A percentile compares a stretch with the other conserved stretches of the same genome.
Conservation (phyloP, 2,888 invertebrate species). For the Cryptus viduatorius region DNA sequence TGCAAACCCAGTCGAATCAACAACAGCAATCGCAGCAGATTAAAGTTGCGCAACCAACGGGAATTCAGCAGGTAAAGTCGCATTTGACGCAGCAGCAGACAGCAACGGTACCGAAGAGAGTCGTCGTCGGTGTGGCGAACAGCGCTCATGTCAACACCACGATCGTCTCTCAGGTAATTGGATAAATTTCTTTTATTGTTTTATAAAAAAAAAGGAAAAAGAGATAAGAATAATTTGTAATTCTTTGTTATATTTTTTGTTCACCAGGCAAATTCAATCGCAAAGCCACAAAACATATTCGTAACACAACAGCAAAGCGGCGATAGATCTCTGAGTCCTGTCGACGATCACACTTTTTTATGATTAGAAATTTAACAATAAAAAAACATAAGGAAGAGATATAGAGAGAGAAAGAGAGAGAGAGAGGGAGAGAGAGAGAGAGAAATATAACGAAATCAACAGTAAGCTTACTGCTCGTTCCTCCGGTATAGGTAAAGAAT, state of each 20-base stretch:
- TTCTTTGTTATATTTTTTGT: neutral
- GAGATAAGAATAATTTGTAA: neutral
- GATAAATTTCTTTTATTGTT: neutral
- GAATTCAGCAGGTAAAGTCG: conserved; percentile 64
- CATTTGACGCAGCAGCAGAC: conserved; percentile 78
- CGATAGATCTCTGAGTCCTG: conserved; percentile 79
- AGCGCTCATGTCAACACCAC: conserved; percentile 80
- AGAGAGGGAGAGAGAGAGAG: conserved; percentile 16
- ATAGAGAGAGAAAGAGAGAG: conserved; percentile 14
- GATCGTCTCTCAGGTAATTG: conserved; percentile 80
- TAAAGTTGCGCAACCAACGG: conserved; percentile 52
- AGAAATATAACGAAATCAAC: conserved; percentile 1
- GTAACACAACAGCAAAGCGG: conserved; percentile 77
- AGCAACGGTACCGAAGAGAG: conserved; percentile 84
- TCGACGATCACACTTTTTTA: conserved; percentile 80
- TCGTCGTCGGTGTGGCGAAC: conserved; percentile 85
- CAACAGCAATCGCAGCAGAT: conserved; percentile 69
- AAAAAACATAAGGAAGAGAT: conserved; percentile 19
- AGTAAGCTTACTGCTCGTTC: conserved; percentile 30
- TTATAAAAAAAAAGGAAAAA: neutral
- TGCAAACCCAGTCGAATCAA: conserved; percentile 49
- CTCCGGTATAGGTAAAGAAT: conserved; percentile 59
- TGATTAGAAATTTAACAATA: conserved; percentile 66
- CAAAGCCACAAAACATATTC: conserved; percentile 79
- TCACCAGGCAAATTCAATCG: conserved; percentile 74